A percentile compares a stretch with the other conserved stretches of the same genome.
phyloP scores from a whole-genome alignment of 2,113 vertebrate species.

The Sinocyclocheilus rhinocerous region DNA sequence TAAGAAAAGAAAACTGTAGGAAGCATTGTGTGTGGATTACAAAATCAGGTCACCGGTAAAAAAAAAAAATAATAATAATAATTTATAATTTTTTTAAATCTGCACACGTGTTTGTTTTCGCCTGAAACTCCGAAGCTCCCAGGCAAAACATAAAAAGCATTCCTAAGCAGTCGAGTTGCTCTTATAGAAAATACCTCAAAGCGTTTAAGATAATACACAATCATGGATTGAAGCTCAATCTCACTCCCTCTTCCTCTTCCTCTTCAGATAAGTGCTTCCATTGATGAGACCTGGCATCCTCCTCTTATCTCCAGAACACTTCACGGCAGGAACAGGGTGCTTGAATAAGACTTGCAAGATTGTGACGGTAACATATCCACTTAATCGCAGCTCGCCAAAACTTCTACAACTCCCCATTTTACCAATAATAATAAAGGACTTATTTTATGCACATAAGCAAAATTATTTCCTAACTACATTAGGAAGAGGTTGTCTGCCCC shows the following conservation, averaged over 20 bases:
- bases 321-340: slow-evolving; percentile 75
- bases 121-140: slow-evolving; percentile 74
- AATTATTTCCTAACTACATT: slow-evolving; percentile 49
- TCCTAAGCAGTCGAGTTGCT: slow-evolving; percentile 78
- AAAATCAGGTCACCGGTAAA: slow-evolving; percentile 79
- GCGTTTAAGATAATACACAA: slow-evolving; percentile 78
- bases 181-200: slow-evolving; percentile 80
- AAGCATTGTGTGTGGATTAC: slow-evolving; percentile 81
- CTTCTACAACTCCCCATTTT: slow-evolving; percentile 58
- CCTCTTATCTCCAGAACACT: slow-evolving; percentile 78
- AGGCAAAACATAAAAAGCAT: slow-evolving; percentile 79
- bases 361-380: slow-evolving; percentile 79
- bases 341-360: slow-evolving; percentile 79
- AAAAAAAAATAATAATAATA: slow-evolving; percentile 59
- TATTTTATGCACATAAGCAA: slow-evolving; percentile 66
- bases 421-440: slow-evolving; percentile 63
- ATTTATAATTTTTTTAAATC: slow-evolving; percentile 76
- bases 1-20: slow-evolving; percentile 57
- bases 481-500: slow-evolving; percentile 8
- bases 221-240: slow-evolving; percentile 81
- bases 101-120: slow-evolving; percentile 79
- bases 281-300: slow-evolving; percentile 80
- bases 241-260: slow-evolving; percentile 79
- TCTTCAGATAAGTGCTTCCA: slow-evolving; percentile 78
- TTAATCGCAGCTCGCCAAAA: slow-evolving; percentile 71